Evolutionary conservation across 2,113 vertebrate genomes (phyloP).

Genomic region (Petaurus breviceps): DNA sequence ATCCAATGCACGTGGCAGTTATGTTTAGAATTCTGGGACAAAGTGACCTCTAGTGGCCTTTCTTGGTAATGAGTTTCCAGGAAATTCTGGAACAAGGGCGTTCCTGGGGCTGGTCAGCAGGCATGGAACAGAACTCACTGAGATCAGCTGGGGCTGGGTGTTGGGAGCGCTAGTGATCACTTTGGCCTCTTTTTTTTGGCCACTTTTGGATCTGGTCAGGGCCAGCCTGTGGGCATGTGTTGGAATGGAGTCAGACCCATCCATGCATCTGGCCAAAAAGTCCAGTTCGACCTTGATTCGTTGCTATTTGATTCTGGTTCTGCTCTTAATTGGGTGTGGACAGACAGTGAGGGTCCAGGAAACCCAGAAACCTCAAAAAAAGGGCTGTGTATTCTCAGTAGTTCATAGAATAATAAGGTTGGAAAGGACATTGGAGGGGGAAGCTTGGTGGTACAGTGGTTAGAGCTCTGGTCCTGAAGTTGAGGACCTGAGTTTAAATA

Average conservation of each 20-base stretch:
- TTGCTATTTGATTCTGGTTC: not conserved
- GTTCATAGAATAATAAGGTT: not conserved
- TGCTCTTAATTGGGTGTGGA: not conserved
- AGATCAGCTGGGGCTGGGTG: not conserved
- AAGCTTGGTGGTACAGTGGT: not conserved
- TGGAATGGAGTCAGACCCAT: not conserved
- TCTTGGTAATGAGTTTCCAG: constrained; percentile 33
- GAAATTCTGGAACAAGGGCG: constrained; percentile 40
- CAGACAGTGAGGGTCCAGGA: not conserved
- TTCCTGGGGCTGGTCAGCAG: not conserved
- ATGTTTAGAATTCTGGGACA: not conserved
- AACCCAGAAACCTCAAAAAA: constrained; percentile 41
- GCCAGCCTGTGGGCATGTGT: not conserved
- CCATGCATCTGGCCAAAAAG: not conserved
- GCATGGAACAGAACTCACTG: not conserved
- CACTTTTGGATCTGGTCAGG: no score
- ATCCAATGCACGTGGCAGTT: not conserved
- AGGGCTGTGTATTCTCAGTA: not conserved
- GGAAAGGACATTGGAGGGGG: not conserved
- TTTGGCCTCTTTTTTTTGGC: no score
- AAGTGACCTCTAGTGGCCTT: constrained; percentile 68
- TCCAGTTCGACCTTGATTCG: not conserved
- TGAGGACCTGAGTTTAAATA: not conserved
- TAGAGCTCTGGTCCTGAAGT: constrained; percentile 1
- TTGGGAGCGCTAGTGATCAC: not conserved